Base-by-base conservation (phyloP, 2,797 vertebrate species). In the Morus bassanus region DNA sequence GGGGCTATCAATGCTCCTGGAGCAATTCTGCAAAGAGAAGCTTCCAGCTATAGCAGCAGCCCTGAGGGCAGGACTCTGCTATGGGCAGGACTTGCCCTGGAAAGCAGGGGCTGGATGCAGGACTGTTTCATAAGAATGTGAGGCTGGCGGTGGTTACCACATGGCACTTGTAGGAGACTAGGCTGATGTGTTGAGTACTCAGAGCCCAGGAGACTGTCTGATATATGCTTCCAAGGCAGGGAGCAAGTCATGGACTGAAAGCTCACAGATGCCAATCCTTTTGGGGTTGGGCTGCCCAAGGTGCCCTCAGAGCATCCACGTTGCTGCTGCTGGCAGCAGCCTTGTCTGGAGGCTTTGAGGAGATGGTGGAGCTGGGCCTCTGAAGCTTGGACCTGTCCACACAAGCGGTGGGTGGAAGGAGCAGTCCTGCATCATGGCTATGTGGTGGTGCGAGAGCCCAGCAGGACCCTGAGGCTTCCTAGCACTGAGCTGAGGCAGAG, bases 1-100 rank as follows among this genome's bases (percentile, higher is more conserved):
- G 30, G 24, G 51, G n/a, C 72, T 56, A 2, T 12, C 11, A 4
- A 2, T 0, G 2, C 24, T 79, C 9, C 35, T 28, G n/a, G 65
- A 81, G 23, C 21, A 59, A 28, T 60, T 93, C 54, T 61, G 37
- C 46, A 51, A 64, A 57, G 61, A 35, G 31, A 27, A 72, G 45
- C 11, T 77, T 80, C 31, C 22, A 23, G 54, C 75, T 85, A 45
- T 54, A 50, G 37, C 17, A 67, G 64, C 51, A 60, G 9, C 12
- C 24, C 21, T 60, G 46, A 43, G 39, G 35, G 51, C 48, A 61
- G 59, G n/a, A 33, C 50, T 67, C 56, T 82, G 65, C 46, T 67
- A 25, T 19, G 4, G 7, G 60, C 50, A 61, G 45, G 27, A n/a
- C 30, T 78, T 76, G 16, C 17, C 2, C 2, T 45, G 46, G 31